These are phyloP conservation scores for Amphipyra tragopoginis DNA, from an alignment of 2,888 invertebrate species.

Conservation along the genomic window DNA sequence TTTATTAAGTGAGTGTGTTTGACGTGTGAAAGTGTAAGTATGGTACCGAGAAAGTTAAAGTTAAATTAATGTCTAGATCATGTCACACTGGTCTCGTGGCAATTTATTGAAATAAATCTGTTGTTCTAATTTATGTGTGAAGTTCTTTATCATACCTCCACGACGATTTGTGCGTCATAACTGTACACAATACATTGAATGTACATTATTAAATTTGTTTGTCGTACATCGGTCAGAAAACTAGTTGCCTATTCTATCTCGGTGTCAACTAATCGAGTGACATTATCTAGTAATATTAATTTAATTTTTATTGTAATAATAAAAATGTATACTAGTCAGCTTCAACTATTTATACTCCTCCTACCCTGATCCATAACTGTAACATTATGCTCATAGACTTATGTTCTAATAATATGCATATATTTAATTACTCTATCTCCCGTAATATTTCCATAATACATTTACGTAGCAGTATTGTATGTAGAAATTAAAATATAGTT, in stretches of 20 bases:
- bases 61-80: slow-evolving; percentile 91
- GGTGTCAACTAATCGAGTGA: slow-evolving; percentile 84
- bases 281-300: slow-evolving; percentile 89
- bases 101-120: slow-evolving; percentile 90
- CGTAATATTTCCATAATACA: slow-evolving; percentile 68
- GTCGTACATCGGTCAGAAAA: slow-evolving; percentile 81
- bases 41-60: slow-evolving; percentile 85
- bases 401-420: slow-evolving; percentile 60
- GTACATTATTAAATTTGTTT: slow-evolving; percentile 48
- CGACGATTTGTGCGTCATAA: slow-evolving; percentile 82
- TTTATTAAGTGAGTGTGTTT: slow-evolving; percentile 90
- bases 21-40: slow-evolving; percentile 88
- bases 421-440: slow-evolving; percentile 66
- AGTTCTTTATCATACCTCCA: slow-evolving; percentile 84
- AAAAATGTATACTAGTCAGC: slow-evolving; percentile 87
- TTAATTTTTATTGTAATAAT: slow-evolving; percentile 83
- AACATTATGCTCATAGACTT: slow-evolving; percentile 68
- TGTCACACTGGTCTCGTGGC: slow-evolving; percentile 90
- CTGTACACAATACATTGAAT: slow-evolving; percentile 58
- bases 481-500: slow-evolving; percentile 75
- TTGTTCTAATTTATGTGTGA: slow-evolving; percentile 87
- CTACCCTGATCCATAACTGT: slow-evolving; percentile 72
- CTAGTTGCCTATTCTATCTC: slow-evolving; percentile 75
- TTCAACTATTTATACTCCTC: slow-evolving; percentile 78
- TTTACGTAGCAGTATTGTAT: slow-evolving; percentile 74